phyloP scores from a whole-genome alignment of 2,888 invertebrate species.

The Tiphia femorata region DNA sequence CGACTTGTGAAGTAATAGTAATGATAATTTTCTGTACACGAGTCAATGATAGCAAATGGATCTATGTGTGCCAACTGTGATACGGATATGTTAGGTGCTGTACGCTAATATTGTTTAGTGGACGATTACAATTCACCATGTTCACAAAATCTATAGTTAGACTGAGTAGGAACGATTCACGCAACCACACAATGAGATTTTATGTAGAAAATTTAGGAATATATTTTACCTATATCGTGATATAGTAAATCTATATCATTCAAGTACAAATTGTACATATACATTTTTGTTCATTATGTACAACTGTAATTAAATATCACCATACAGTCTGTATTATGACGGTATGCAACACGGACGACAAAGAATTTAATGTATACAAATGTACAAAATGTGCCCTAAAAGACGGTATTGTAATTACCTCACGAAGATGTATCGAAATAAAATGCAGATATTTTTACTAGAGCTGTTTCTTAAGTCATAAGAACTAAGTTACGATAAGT shows the following conservation, averaged over 20 bases:
- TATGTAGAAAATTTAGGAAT: no score
- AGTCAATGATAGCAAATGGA: slow-evolving; percentile 1
- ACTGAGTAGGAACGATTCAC: slow-evolving; percentile 13
- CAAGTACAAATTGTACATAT: slow-evolving; percentile 7
- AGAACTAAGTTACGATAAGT: no score
- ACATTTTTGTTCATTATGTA: slow-evolving; percentile 5
- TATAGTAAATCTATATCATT: no score
- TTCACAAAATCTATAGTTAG: slow-evolving; percentile 16
- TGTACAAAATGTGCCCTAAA: slow-evolving; percentile 35
- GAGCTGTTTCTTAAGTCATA: no score
- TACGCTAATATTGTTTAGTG: background rate
- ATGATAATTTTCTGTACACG: no score
- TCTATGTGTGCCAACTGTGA: slow-evolving; percentile 45
- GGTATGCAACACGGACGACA: slow-evolving; percentile 26
- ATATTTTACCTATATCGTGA: no score
- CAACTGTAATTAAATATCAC: slow-evolving; percentile 24
- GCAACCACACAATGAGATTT: no score
- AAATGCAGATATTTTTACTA: slow-evolving; percentile 27
- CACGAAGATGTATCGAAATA: slow-evolving; percentile 31
- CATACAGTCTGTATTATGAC: slow-evolving; percentile 13
- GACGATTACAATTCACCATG: no score
- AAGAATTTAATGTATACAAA: slow-evolving; percentile 18
- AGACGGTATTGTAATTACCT: slow-evolving; percentile 39
- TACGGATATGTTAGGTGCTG: slow-evolving; percentile 30
- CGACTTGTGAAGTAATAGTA: no score